These are phyloP conservation scores for Mastigias papua DNA, from an alignment of 30 jellyfish, hydroid and myxozoan genomes.

Conservation along the genomic window DNA sequence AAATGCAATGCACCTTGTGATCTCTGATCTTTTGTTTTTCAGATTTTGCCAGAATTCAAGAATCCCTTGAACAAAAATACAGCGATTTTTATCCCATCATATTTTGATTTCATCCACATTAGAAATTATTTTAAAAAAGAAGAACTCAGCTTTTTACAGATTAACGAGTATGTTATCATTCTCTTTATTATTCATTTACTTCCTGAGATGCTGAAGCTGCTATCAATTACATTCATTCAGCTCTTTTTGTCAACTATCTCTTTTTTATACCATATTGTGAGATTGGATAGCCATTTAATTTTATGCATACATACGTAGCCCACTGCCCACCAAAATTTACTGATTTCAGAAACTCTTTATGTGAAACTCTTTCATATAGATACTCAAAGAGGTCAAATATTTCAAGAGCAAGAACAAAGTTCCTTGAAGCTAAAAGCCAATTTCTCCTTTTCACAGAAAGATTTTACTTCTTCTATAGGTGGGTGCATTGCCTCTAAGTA, in stretches of 20 bases:
- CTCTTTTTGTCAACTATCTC: too few species aligned
- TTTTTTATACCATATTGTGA: too few species aligned
- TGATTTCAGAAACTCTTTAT: background rate
- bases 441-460: conserved; percentile 93
- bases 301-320: too few species aligned
- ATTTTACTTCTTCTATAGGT: conserved; percentile 97
- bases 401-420: conserved; percentile 87
- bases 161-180: conserved; percentile 82
- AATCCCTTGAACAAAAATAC: conserved; percentile 67
- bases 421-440: conserved; percentile 71
- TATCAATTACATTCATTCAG: too few species aligned
- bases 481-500: background rate
- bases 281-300: too few species aligned
- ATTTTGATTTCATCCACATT: conserved; percentile 94
- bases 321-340: too few species aligned
- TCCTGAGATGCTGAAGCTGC: too few species aligned
- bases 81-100: conserved; percentile 93
- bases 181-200: too few species aligned
- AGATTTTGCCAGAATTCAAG: conserved; percentile 90
- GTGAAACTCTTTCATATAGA: conserved; percentile 32
- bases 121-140: conserved; percentile 89
- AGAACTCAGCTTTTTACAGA: conserved; percentile 82
- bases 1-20: background rate
- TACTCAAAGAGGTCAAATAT: conserved; percentile 90
- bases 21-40: background rate